These are phyloP conservation scores for Whitmania pigra DNA, from an alignment of 1,140 invertebrate species.

Conservation along the genomic window DNA sequence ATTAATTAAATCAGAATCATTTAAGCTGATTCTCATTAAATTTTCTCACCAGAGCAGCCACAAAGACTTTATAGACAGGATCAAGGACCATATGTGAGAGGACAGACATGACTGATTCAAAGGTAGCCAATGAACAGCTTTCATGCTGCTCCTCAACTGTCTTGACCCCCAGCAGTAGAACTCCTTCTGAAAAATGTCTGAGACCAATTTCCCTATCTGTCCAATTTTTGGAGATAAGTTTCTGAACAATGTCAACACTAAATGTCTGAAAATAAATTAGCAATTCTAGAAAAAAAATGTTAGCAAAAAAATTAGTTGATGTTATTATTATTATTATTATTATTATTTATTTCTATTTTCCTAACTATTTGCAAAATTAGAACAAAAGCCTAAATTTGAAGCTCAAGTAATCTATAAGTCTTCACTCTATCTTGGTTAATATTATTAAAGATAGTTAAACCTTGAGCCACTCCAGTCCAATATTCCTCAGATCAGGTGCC, in stretches of 20 bases:
- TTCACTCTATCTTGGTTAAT: too few relatives aligned
- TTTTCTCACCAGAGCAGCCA: conserved; percentile 40
- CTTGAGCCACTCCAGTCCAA: too few relatives aligned
- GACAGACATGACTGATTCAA: conserved; percentile 39
- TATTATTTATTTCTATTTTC: too few relatives aligned
- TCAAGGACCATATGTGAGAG: conserved; percentile 42
- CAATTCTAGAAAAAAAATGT: background rate
- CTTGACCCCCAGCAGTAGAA: conserved; percentile 31
- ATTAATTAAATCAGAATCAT: too few relatives aligned
- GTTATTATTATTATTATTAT: too few relatives aligned
- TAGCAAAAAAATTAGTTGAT: too few relatives aligned
- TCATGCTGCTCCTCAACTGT: conserved; percentile 26
- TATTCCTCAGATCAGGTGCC: too few relatives aligned
- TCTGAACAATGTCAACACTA: conserved; percentile 40
- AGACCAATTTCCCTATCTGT: conserved; percentile 42
- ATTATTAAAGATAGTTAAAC: too few relatives aligned
- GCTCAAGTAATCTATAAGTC: too few relatives aligned
- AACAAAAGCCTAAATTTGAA: too few relatives aligned
- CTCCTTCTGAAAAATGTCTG: conserved; percentile 35
- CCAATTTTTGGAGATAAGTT: conserved; percentile 44
- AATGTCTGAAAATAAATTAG: conserved; percentile 28
- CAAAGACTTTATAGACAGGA: conserved; percentile 46
- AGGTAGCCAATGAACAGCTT: conserved; percentile 20
- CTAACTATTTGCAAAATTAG: too few relatives aligned
- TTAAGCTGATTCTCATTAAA: too few relatives aligned